These are phyloP conservation scores for Melanotaenia pygmaea DNA, from an alignment of 2,797 vertebrate species.

Conservation along the genomic window DNA sequence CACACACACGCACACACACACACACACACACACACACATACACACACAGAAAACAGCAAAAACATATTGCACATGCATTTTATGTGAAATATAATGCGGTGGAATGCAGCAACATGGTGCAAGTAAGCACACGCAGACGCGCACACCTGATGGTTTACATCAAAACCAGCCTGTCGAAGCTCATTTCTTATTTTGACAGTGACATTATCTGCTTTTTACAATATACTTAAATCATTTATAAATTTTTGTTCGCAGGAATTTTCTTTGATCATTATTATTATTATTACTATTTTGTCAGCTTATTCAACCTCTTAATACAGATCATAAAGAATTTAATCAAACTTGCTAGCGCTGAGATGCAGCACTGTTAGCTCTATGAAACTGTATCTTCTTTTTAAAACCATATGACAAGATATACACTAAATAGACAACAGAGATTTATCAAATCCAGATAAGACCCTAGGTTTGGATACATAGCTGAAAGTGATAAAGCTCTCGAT, in stretches of 20 bases:
- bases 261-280: conserved; percentile 21
- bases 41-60: conserved; percentile 29
- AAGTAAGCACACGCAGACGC: conserved; percentile 55
- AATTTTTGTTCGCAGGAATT: conserved; percentile 7
- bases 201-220: conserved; percentile 32
- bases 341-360: conserved; percentile 46
- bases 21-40: conserved; percentile 21
- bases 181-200: conserved; percentile 14
- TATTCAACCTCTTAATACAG: conserved; percentile 23
- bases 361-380: conserved; percentile 6
- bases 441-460: conserved; percentile 47
- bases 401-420: conserved; percentile 18
- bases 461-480: conserved; percentile 20
- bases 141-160: conserved; percentile 43
- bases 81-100: conserved; percentile 66
- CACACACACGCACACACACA: conserved; percentile 22
- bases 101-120: conserved; percentile 61
- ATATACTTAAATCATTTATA: conserved; percentile 29
- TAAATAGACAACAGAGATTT: conserved; percentile 21
- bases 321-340: conserved; percentile 45
- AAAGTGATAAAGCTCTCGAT: conserved; percentile 53
- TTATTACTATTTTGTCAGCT: neutral
- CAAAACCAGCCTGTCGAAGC: conserved; percentile 28
- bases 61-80: conserved; percentile 57
- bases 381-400: conserved; percentile 41